These are phyloP conservation scores for Solenodon paradoxus DNA, from an alignment of 2,113 vertebrate genomes.

Conservation along the genomic window DNA sequence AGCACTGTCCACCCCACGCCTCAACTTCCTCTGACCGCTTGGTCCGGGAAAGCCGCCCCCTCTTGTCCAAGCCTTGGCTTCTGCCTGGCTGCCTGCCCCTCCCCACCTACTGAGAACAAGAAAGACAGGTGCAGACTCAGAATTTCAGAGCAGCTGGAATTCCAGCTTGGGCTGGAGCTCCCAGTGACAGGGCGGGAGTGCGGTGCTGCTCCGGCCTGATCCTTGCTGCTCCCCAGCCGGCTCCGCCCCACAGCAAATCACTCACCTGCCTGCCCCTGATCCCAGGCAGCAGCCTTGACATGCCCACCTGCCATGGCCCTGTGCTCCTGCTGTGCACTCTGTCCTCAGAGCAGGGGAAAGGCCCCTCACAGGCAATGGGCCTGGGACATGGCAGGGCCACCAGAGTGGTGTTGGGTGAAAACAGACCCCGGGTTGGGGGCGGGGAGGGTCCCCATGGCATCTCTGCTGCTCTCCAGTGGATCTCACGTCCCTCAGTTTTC, in stretches of 20 bases:
- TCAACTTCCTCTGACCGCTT: rapidly evolving
- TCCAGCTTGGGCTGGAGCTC: too few relatives aligned
- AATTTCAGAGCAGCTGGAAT: not conserved
- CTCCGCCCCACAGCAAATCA: not conserved
- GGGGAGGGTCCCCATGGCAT: too few relatives aligned
- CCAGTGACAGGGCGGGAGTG: rapidly evolving
- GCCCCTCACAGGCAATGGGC: not conserved
- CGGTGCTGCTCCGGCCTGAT: not conserved
- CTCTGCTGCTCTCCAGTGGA: not conserved
- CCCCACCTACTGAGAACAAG: not conserved
- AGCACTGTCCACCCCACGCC: too few relatives aligned
- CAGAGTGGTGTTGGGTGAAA: not conserved
- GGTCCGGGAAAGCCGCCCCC: not conserved
- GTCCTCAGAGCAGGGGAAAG: not conserved
- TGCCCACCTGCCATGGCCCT: rapidly evolving
- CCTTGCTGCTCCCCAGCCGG: too few relatives aligned
- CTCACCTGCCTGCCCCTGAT: not conserved
- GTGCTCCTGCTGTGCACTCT: too few relatives aligned
- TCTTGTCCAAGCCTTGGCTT: not conserved
- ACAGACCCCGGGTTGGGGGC: too few relatives aligned
- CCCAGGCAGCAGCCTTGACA: rapidly evolving
- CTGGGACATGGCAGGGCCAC: not conserved
- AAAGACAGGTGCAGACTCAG: not conserved
- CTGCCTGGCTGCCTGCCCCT: not conserved
- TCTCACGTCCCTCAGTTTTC: not conserved